Conservation (phyloP, 2,113 vertebrate genomes). For the Uropsilus gracilis region DNA sequence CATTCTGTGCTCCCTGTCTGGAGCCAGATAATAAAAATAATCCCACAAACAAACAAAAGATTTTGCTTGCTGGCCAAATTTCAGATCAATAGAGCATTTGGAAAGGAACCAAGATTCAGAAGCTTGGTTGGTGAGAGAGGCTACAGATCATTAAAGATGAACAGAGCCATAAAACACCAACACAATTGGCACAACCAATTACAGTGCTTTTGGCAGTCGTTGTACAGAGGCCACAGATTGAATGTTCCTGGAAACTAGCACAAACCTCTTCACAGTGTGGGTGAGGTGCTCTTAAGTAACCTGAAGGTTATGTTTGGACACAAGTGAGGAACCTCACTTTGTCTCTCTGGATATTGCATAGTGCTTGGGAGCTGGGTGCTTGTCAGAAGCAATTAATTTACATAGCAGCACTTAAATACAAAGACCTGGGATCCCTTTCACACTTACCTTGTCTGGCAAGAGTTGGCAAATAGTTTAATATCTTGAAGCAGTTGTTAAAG, state of each 20-base stretch:
- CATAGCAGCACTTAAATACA: not conserved
- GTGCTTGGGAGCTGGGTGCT: not conserved
- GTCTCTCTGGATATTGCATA: not conserved
- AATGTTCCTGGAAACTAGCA: slow-evolving; percentile 40
- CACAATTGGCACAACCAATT: slow-evolving; percentile 36
- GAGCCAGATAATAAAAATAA: slow-evolving; percentile 76
- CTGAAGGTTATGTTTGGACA: not conserved
- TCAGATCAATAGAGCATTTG: slow-evolving; percentile 76
- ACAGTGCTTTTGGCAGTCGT: slow-evolving; percentile 38
- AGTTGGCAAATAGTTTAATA: not conserved
- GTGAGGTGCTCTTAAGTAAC: not conserved
- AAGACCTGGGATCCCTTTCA: not conserved
- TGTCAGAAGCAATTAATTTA: not conserved
- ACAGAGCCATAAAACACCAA: slow-evolving; percentile 66
- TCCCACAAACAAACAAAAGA: slow-evolving; percentile 73
- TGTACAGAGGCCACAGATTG: not conserved
- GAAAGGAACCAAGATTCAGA: slow-evolving; percentile 62
- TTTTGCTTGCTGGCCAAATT: slow-evolving; percentile 68
- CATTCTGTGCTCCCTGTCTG: slow-evolving; percentile 49
- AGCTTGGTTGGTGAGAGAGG: slow-evolving; percentile 58
- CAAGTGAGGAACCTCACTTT: not conserved
- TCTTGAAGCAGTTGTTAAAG: slow-evolving; percentile 15
- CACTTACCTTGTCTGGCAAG: not conserved
- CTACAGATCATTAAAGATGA: slow-evolving; percentile 74
- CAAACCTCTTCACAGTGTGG: not conserved